Percentiles rank a stretch among this genome's conserved stretches.
These are phyloP conservation scores for Myotis lucifugus DNA, from an alignment of 2,113 vertebrate genomes.

Conservation along the genomic window DNA sequence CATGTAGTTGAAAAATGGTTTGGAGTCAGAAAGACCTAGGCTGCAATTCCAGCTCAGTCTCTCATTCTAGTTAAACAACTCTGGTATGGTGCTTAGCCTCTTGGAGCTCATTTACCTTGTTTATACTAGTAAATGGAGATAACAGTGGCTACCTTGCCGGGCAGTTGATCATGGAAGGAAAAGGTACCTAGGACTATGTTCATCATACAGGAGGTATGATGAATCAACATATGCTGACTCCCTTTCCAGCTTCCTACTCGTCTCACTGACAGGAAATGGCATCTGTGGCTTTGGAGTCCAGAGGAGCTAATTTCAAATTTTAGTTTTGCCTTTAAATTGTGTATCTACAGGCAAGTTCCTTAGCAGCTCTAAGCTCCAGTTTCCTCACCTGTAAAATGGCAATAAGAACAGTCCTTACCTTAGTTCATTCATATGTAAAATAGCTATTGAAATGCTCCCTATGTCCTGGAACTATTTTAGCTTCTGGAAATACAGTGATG, in stretches of 20 bases:
- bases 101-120: not conserved
- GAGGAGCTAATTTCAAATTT: not conserved
- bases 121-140: not conserved
- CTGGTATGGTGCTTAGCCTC: not conserved
- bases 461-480: not conserved
- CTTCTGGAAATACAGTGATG: not conserved
- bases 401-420: not conserved
- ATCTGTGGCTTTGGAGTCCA: not conserved
- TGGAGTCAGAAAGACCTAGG: not conserved
- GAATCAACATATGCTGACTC: not conserved
- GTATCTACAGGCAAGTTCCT: not conserved
- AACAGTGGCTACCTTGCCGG: not conserved
- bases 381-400: not conserved
- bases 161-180: not conserved
- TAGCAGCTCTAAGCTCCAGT: not conserved
- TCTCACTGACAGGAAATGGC: not conserved
- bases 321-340: not conserved
- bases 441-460: constrained; percentile 5
- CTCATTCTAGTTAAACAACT: not conserved
- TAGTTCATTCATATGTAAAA: not conserved
- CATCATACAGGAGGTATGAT: not conserved
- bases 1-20: not conserved
- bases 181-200: not conserved
- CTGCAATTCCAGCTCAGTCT: not conserved
- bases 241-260: not conserved